Base-by-base conservation (phyloP, 64 coral and sea anemone species). In the Orbicella faveolata region DNA sequence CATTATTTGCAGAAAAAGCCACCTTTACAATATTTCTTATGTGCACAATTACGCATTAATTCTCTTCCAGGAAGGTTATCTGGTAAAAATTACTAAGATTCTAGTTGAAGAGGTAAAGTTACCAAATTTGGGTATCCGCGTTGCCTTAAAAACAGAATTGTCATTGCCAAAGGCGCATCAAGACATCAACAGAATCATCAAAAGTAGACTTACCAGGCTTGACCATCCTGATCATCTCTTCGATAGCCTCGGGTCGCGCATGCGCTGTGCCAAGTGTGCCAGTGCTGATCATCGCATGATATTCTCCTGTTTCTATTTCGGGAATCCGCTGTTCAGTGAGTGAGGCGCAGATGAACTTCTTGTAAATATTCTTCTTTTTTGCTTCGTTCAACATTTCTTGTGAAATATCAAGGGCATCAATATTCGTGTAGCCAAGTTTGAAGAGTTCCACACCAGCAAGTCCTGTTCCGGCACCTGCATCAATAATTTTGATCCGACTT, bases 391-490 rank as follows among this genome's bases (percentile, higher is more conserved):
- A 73, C 86, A 88, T 88, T 61, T 88, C 86, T 75, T 57, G 67
- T 30, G 69, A 75, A 55, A 74, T 75, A 77, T 89, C 88, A 16
- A 80, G 36, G 10, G 57, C 76, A 64, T 80, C 73, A 11, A 80
- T 23, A 26, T 66, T 53, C 41, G 62, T 79, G 88, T 89, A 89
- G 21, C 86, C 86, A 48, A 89, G 75, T 26, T 89, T 44, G 33
- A 69, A 26, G 12, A 89, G 88, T 34, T 79, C 57, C 12, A 36
- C 15, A 52, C 88, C 88, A 16, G 79, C 35, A 4, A 89, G 18
- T 16, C 88, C 88, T 57, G 88, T 89, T 25, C 88, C 88, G 1
- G 88, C 88, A 7, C 73, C 88, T 30, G 34, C 61, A 17, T 89
- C 88, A 0, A 89, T 75, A 11, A 75, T 75, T 35, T 75, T 75